Conservation (phyloP, 2,113 vertebrate species). For the Epinephelus moara region DNA sequence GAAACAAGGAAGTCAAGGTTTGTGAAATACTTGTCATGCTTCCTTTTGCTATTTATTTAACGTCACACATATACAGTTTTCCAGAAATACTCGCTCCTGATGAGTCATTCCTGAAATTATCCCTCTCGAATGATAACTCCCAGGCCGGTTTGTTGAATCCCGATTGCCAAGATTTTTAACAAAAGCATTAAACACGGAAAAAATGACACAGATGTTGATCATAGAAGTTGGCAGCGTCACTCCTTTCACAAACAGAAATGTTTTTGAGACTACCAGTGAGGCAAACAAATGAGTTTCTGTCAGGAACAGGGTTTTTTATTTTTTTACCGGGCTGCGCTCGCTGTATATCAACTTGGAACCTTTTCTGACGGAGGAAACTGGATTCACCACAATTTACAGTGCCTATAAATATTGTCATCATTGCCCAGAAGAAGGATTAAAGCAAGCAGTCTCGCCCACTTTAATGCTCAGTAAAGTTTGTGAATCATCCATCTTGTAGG, state of each 20-base stretch:
- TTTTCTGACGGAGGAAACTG: conserved; percentile 70
- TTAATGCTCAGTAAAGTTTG: conserved; percentile 66
- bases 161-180: conserved; percentile 53
- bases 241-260: conserved; percentile 76
- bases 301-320: conserved; percentile 17
- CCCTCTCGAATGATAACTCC: conserved; percentile 66
- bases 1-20: conserved; percentile 61
- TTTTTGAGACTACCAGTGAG: conserved; percentile 76
- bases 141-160: conserved; percentile 68
- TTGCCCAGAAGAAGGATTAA: conserved; percentile 75
- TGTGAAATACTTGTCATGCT: conserved; percentile 65
- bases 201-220: conserved; percentile 76
- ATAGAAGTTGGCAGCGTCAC: conserved; percentile 66
- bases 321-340: conserved; percentile 42
- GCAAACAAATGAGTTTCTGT: conserved; percentile 79
- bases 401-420: conserved; percentile 81
- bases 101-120: conserved; percentile 73
- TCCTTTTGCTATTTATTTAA: conserved; percentile 68
- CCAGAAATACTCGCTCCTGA: conserved; percentile 52
- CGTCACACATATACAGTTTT: conserved; percentile 63
- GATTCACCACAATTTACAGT: conserved; percentile 78
- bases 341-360: conserved; percentile 62
- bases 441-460: conserved; percentile 58
- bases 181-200: conserved; percentile 63
- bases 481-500: conserved; percentile 69